Base-by-base conservation (phyloP, 2,888 invertebrate genomes). In the Altica lythri region DNA sequence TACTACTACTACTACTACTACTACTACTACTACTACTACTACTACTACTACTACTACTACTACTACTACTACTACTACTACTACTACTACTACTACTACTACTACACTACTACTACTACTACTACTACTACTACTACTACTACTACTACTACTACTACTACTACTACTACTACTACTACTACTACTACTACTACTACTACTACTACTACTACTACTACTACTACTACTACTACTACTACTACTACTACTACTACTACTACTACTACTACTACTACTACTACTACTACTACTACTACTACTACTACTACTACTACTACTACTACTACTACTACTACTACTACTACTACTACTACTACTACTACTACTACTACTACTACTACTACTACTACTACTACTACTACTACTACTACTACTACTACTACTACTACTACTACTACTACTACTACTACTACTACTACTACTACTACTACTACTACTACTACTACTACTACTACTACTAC, bases 91-190 rank as follows among this genome's bases (percentile, higher is more conserved):
- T 32, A 32, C 32, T 32, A 32, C 32, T 32, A 32, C 32, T 32
- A 32, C 32, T 32, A 32, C 32, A 32, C 32, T 32, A 32, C 32
- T 32, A 32, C 32, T 32, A 32, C 32, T 32, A 32, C 32, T 32
- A 32, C 32, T 32, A 32, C 32, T 32, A 32, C 32, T 32, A 32
- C 32, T 32, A 32, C 32, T 32, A 32, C 32, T 32, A 32, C 12
- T 32, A 13, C 32, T 32, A 32, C 32, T 32, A 32, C 32, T 32
- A 38, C 16, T 38, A 38, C 38, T 38, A 38, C 38, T 38, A 38
- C 38, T 38, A 38, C 38, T 38, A 38, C 38, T 38, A 38, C 38
- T 38, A 38, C 38, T 38, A 38, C 38, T 38, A 38, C 38, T 38
- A 38, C 38, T 38, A 38, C 38, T 38, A 38, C 38, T 38, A 38